Evolutionary conservation across 2,113 vertebrate species (phyloP), one percentile per base, ranked within the genome.

Genomic region (Pontoporia blainvillei): DNA sequence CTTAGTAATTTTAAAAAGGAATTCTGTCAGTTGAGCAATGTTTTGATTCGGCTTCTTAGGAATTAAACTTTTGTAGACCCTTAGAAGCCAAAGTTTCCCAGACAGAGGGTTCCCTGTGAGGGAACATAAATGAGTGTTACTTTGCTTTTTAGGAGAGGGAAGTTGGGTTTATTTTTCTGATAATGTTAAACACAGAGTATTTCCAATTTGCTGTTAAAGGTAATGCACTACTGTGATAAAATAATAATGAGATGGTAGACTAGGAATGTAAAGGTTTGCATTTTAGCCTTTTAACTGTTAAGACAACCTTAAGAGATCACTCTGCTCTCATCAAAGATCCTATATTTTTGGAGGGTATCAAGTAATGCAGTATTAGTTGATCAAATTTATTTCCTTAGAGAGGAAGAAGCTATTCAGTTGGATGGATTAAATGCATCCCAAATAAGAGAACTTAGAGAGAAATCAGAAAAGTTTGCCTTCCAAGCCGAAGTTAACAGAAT

Each of bases 401-500:
- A 99, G 97, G 99, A 99, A 97, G 99, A 99, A 98, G 99, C 99
- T 78, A 99, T 99, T 97, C 99, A 99, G 67, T 97, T 99, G 92
- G 99, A 99, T 61, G 99, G 99, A 41, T 98, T 99, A 93, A 99
- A 99, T 96, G 99, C 99, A 31, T 99, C 99, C 31, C 99, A 99
- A 98, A 99, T 99, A 96, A 99, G 99, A 98, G 99, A 99, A 99
- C 97, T 99, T 54, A 98, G 99, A 96, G 99, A 99, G 79, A 99
- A 99, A 97, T 99, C 99, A 4, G 99, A 99, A 96, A 99, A 99
- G 97, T 99, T 99, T 94, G 99, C 96, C 3, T 99, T 99, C 97
- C 99, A 99, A 98, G 99, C 99, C 21, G 99, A 99, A 98, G 99
- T 99, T 88, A 99, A 99, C 97, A 98, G 99, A 79, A 99, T 99